Evolutionary conservation across 2,888 invertebrate species (phyloP), one percentile per base, ranked within the genome.

Genomic region (Mamestra brassicae): DNA sequence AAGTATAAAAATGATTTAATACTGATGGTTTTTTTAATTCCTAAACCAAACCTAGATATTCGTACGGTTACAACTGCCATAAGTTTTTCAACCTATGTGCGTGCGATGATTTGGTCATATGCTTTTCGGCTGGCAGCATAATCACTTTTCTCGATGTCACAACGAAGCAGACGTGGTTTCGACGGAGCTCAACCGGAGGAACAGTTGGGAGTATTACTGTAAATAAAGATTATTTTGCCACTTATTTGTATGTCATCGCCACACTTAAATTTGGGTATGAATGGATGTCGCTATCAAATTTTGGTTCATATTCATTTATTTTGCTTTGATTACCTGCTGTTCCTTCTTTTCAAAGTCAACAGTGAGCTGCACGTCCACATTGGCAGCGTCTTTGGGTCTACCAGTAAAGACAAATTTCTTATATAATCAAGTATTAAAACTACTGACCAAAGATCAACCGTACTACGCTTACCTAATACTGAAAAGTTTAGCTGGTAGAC

Each of bases 51-150:
- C 34, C 4, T 81, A 99, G 98, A 90, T 97, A 98, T 94, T 99
- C 99, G 0, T 99, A 98, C 92, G 98, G 98, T 11, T 99, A 98
- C 91, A 98, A 99, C 91, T 98, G 98, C 90, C 97, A 97, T 84
- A 98, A 97, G 87, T 97, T 97, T 76, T 98, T 98, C 90, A 99
- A 99, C 92, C 93, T 99, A 61, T 97, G 98, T 80, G 97, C 98
- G 6, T 97, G 98, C 61, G 98, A 98, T 90, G 97, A 97, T 5
- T 94, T 97, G 15, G 98, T 98, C 0, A 92, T 99, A 3, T 97
- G 98, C 75, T 99, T 98, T 96, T 97, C 97, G 0, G 98, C 99
- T 0, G 99, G 99, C 67, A 99, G 98, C 93, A 97, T 98, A 66
- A 96, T 99, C 52, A 97, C 98, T 85, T 98, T 99, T 88, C 97